Evolutionary conservation across 2,888 invertebrate genomes (phyloP).

Genomic region (Quadroppia sp.): DNA sequence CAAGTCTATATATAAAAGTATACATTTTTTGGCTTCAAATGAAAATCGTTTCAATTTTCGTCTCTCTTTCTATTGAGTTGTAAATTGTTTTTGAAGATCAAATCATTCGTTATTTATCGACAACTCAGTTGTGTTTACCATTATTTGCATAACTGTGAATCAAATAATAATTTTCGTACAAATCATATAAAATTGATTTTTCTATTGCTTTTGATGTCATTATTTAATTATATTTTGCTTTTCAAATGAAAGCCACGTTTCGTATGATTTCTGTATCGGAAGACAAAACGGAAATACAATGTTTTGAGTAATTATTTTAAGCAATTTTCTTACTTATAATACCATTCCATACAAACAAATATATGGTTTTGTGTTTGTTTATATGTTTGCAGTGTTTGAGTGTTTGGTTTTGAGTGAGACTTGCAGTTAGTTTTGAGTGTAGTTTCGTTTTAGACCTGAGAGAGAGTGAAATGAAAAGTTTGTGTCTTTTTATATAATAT

Average conservation of each 20-base stretch:
- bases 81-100: no score
- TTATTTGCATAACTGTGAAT: no score
- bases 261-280: neutral
- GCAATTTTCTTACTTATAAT: constrained; percentile 1
- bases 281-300: constrained; percentile 20
- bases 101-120: no score
- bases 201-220: neutral
- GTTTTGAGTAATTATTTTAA: constrained; percentile 27
- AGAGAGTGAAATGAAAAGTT: neutral
- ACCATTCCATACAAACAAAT: constrained; percentile 4
- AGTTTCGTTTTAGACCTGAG: neutral
- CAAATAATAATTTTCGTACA: neutral
- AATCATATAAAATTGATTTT: neutral
- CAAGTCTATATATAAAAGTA: neutral
- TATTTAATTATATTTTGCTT: neutral
- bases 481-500: neutral
- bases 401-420: constrained; percentile 8
- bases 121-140: no score
- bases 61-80: no score
- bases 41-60: constrained; percentile 7
- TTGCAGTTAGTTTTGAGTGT: neutral
- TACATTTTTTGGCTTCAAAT: neutral
- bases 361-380: constrained; percentile 18
- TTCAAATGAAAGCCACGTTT: neutral
- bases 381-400: constrained; percentile 17